Evolutionary conservation across 1,140 invertebrate species (phyloP).

Genomic region (Thaumatotibia leucotreta): DNA sequence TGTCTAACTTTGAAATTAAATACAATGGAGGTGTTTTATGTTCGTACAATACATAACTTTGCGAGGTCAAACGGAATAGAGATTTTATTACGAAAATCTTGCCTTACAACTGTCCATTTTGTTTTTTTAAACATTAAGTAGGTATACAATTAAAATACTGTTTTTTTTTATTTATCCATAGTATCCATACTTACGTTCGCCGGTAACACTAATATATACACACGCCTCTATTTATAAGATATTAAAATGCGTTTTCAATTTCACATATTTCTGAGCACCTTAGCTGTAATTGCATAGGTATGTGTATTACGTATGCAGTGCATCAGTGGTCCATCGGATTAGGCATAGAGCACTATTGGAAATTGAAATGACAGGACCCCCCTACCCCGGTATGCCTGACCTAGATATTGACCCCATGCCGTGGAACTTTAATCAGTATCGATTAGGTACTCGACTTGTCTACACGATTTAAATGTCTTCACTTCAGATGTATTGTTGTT

Average conservation of each 20-base stretch:
- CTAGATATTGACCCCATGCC: conserved; percentile 11
- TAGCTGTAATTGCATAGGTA: no score
- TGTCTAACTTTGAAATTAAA: background rate
- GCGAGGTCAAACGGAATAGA: background rate
- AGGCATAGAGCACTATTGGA: background rate
- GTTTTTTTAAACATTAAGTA: no score
- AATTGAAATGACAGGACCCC: background rate
- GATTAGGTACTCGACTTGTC: background rate
- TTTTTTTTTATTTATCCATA: no score
- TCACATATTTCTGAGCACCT: no score
- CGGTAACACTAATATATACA: no score
- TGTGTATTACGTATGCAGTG: no score
- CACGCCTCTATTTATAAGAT: no score
- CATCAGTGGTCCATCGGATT: background rate
- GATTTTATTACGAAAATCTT: no score
- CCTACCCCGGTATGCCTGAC: background rate
- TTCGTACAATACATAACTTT: background rate
- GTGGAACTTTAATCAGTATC: conserved; percentile 12
- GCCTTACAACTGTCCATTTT: no score
- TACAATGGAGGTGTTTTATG: background rate
- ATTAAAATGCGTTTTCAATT: no score
- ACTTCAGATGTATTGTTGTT: background rate
- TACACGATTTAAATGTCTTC: background rate
- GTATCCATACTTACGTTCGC: no score
- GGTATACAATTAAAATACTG: no score